Evolutionary conservation across 2,797 vertebrate species (phyloP).

Genomic region (Brachyalestes nurse): DNA sequence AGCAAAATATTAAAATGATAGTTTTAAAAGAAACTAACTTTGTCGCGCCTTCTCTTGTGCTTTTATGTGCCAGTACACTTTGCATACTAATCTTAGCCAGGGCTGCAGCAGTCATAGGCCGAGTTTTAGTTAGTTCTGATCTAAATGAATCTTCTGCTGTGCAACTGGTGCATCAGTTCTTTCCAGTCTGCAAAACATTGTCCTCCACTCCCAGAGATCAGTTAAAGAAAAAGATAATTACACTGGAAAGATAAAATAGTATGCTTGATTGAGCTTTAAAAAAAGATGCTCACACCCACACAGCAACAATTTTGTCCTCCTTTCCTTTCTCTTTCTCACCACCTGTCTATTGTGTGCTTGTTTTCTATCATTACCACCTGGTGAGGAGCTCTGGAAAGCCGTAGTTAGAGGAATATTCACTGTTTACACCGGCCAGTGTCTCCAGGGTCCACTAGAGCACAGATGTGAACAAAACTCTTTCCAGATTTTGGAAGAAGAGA

Average conservation of each 20-base stretch:
- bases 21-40: constrained; percentile 83
- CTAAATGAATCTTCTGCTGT: neutral
- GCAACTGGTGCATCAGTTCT: constrained; percentile 10
- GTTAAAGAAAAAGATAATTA: neutral
- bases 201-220: neutral
- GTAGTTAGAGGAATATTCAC: constrained; percentile 22
- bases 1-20: constrained; percentile 79
- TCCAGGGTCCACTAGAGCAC: neutral
- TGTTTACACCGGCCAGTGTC: constrained; percentile 7
- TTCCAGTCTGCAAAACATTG: constrained; percentile 14
- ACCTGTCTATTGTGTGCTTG: constrained; percentile 32
- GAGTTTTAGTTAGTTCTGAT: constrained; percentile 6
- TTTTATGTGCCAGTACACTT: constrained; percentile 79
- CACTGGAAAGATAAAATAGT: constrained; percentile 12
- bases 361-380: constrained; percentile 41
- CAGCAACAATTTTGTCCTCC: constrained; percentile 25
- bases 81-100: constrained; percentile 81
- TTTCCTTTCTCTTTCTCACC: constrained; percentile 35
- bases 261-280: constrained; percentile 11
- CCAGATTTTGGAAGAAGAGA: constrained; percentile 14
- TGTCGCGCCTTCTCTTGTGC: constrained; percentile 82
- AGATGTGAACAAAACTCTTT: constrained; percentile 18
- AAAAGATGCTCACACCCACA: constrained; percentile 18
- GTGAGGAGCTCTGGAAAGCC: constrained; percentile 12
- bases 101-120: constrained; percentile 21